Base-by-base conservation (phyloP, 2,888 invertebrate species). In the Torymus tubicola region DNA sequence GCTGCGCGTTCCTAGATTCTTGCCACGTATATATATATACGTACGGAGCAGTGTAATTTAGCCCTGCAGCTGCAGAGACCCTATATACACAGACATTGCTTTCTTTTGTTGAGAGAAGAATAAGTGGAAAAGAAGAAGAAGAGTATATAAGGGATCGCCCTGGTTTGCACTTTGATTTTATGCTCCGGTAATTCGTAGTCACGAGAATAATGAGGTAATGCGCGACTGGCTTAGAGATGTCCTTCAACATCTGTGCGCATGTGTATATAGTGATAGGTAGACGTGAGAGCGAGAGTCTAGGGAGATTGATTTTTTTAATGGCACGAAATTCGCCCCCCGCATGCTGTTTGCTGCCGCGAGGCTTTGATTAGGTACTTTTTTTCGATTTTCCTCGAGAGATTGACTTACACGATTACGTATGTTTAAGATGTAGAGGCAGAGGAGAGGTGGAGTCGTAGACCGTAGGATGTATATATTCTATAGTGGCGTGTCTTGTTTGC, bases 1-100 rank as follows among this genome's bases (percentile, higher is more conserved):
- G 81, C 79, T 69, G 70, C 67, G 71, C 72, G 58, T 79, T 80
- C 80, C 71, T n/a, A 71, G 78, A 81, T 79, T 81, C 82, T 67
- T 42, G 58, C 42, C 42, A 42, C 42, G 42, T 42, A 42, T 8
- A 31, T 31, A 31, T 31, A 31, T 8, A 8, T 42, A 42, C 42
- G 42, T 8, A 8, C 63, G 67, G 71, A 65, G 21, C 72, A 67
- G 16, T 69, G 79, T 64, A 70, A 80, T 80, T 74, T 70, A 57
- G 65, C 42, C 52, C 31, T 64, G 31, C 14, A 13, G 50, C 14
- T 8, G 50, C 14, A 69, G 58, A 42, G 8, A 14, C 42, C 16
- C 4, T 53, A 21, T 53, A 21, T 14, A 18, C 16, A 13, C 42
- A 13, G 31, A n/a, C 42, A 42, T n/a, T 18, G 50, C 24, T 42